Conservation (phyloP, 1,140 invertebrate species). For the Ceratoteleas bidentatus region DNA sequence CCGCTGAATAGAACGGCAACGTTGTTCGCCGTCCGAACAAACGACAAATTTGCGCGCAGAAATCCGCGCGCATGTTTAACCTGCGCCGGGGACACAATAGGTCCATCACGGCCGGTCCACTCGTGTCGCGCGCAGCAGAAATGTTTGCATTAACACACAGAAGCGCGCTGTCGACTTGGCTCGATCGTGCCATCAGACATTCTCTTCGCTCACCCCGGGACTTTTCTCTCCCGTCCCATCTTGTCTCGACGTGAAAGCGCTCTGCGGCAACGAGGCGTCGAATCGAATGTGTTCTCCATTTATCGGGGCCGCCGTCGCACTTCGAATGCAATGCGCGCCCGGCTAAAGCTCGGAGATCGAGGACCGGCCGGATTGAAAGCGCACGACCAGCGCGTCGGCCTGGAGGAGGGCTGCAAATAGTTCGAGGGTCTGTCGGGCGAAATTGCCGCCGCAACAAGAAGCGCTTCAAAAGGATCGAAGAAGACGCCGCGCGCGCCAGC, state of each 20-base stretch:
- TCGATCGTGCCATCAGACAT: slow-evolving; percentile 47
- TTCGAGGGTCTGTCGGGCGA: slow-evolving; percentile 29
- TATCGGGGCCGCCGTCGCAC: slow-evolving; percentile 25
- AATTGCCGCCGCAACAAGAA: slow-evolving; percentile 41
- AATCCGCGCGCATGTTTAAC: slow-evolving; percentile 63
- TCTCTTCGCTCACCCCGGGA: slow-evolving; percentile 40
- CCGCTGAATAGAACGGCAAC: slow-evolving; percentile 40
- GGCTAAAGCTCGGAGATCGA: slow-evolving; percentile 37
- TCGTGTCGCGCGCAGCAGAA: slow-evolving; percentile 68
- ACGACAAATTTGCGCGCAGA: slow-evolving; percentile 46
- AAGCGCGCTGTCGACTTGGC: slow-evolving; percentile 51
- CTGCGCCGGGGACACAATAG: slow-evolving; percentile 71
- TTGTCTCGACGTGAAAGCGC: slow-evolving; percentile 71
- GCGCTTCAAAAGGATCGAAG: slow-evolving; percentile 33
- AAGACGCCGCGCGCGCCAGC: neutral
- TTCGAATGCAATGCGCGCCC: slow-evolving; percentile 39
- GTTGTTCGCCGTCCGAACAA: slow-evolving; percentile 38
- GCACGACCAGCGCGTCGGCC: slow-evolving; percentile 13
- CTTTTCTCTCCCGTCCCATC: slow-evolving; percentile 40
- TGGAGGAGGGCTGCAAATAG: slow-evolving; percentile 45
- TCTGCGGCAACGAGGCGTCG: slow-evolving; percentile 68
- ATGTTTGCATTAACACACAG: slow-evolving; percentile 76
- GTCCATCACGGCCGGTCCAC: slow-evolving; percentile 69
- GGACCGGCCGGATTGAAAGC: slow-evolving; percentile 41
- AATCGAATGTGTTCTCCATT: slow-evolving; percentile 67